A percentile compares a stretch with the other conserved stretches of the same genome.
These are phyloP conservation scores for Aradophagus sp. DNA, from an alignment of 1,140 invertebrate genomes.

Conservation along the genomic window DNA sequence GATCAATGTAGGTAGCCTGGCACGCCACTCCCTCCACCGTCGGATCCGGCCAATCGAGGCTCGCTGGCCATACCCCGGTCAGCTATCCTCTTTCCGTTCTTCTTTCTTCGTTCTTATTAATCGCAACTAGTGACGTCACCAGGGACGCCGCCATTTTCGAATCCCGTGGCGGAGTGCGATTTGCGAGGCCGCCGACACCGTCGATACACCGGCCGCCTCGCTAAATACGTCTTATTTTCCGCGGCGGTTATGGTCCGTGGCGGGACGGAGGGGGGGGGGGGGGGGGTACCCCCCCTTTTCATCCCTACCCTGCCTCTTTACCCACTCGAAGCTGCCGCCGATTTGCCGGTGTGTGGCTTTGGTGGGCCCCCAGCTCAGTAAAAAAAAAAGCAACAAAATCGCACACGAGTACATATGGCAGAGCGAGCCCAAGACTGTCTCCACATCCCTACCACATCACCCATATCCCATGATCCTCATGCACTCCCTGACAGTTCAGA, in stretches of 20 bases:
- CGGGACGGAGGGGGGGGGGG: too few species aligned
- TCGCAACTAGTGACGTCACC: constrained; percentile 68
- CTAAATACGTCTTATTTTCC: constrained; percentile 52
- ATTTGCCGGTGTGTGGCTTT: too few species aligned
- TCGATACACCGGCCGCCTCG: constrained; percentile 33
- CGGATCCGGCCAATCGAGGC: constrained; percentile 69
- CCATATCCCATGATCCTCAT: too few species aligned
- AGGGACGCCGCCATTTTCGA: constrained; percentile 71
- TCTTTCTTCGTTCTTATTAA: constrained; percentile 60
- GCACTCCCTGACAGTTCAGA: too few species aligned
- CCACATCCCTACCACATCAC: too few species aligned
- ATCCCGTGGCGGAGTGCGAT: constrained; percentile 67
- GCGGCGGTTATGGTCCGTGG: constrained; percentile 28
- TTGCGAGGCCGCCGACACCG: constrained; percentile 51
- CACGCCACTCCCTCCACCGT: constrained; percentile 71
- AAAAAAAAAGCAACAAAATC: too few species aligned
- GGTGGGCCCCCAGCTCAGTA: too few species aligned
- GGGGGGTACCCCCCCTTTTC: too few species aligned
- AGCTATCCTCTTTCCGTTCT: constrained; percentile 58
- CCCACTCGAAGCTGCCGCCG: too few species aligned
- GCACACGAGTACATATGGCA: too few species aligned
- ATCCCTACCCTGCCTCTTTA: too few species aligned
- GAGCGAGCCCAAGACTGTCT: too few species aligned
- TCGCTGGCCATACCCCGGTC: constrained; percentile 68
- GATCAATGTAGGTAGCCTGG: constrained; percentile 70